These are phyloP conservation scores for Tetranychus urticae DNA, from an alignment of 1,140 invertebrate species.

Conservation along the genomic window DNA sequence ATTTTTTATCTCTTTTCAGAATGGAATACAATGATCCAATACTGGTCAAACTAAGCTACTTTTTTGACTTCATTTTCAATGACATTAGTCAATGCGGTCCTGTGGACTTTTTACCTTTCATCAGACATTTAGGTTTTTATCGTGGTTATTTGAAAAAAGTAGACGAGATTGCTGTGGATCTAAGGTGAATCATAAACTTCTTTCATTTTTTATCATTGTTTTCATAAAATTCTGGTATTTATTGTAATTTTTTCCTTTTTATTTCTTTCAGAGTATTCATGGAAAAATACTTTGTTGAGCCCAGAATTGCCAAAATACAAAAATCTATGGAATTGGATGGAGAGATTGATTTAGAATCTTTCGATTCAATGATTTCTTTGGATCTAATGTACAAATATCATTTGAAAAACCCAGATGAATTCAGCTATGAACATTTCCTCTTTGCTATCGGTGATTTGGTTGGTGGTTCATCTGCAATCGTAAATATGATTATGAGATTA, in stretches of 20 bases:
- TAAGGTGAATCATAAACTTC: conserved; percentile 1
- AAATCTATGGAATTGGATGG: conserved; percentile 13
- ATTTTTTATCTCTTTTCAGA: neutral
- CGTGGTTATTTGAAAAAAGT: conserved; percentile 3
- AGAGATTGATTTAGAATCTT: neutral
- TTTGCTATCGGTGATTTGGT: conserved; percentile 27
- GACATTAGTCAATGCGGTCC: conserved; percentile 67
- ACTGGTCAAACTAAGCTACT: conserved; percentile 22
- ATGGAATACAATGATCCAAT: neutral
- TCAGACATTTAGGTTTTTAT: conserved; percentile 22
- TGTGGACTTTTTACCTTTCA: conserved; percentile 62
- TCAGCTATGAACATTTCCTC: conserved; percentile 9
- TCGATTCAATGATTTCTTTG: conserved; percentile 8
- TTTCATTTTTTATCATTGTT: neutral
- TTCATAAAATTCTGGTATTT: neutral
- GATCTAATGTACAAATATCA: conserved; percentile 13
- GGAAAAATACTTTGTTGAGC: neutral
- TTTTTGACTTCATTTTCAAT: conserved; percentile 65
- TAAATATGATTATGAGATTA: conserved; percentile 51
- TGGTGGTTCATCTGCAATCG: conserved; percentile 61
- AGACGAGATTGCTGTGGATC: neutral
- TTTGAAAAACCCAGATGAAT: conserved; percentile 3
- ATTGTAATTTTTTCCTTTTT: neutral
- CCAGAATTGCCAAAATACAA: conserved; percentile 8
- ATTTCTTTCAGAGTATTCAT: neutral